Evolutionary conservation across 2,797 vertebrate species (phyloP).

Genomic region (Remorina albescens): DNA sequence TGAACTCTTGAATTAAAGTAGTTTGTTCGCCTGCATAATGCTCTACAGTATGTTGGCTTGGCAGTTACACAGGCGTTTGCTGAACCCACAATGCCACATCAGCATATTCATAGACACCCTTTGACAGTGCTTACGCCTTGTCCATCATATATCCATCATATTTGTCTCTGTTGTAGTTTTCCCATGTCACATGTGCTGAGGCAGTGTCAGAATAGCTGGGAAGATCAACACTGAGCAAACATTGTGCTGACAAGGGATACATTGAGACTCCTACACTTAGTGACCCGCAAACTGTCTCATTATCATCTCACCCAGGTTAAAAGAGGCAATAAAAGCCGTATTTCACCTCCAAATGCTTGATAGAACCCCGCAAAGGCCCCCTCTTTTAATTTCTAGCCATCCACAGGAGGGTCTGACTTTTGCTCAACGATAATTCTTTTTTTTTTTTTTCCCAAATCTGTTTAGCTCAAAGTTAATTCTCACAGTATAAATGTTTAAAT

Average conservation of each 20-base stretch:
- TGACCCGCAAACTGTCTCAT: conserved; percentile 26
- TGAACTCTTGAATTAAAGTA: conserved; percentile 8
- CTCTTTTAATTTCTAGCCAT: not conserved
- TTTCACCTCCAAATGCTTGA: not conserved
- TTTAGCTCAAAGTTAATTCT: not conserved
- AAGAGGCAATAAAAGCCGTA: not conserved
- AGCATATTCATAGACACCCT: conserved; percentile 48
- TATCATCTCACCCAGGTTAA: not conserved
- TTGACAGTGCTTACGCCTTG: conserved; percentile 46
- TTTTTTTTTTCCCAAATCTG: too few relatives aligned
- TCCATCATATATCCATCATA: conserved; percentile 59
- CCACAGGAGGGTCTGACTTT: not conserved
- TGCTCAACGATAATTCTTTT: not conserved
- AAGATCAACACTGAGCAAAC: conserved; percentile 47
- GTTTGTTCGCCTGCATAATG: not conserved
- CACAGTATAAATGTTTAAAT: not conserved
- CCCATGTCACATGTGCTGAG: conserved; percentile 70
- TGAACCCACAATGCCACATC: conserved; percentile 35
- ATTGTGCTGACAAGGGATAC: conserved; percentile 49
- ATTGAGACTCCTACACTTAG: conserved; percentile 15
- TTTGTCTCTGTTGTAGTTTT: conserved; percentile 40
- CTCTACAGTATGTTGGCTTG: not conserved
- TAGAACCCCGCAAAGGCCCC: not conserved
- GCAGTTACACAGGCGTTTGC: conserved; percentile 26
- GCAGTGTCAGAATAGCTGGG: conserved; percentile 38